These are phyloP conservation scores for Brienomyrus brachyistius DNA, from an alignment of 2,113 vertebrate species.

Conservation along the genomic window DNA sequence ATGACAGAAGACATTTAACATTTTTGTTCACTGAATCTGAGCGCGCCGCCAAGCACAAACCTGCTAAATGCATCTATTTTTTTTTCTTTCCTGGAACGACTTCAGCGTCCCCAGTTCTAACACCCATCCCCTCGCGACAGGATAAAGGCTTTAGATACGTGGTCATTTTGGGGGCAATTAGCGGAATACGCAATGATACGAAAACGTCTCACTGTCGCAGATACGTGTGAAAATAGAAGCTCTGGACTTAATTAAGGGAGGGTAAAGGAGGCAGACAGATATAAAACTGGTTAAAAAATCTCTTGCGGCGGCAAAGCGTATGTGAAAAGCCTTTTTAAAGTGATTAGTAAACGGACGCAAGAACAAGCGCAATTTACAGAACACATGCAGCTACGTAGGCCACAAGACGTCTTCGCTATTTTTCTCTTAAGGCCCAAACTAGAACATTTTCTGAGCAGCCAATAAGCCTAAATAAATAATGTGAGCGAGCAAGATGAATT, in stretches of 20 bases:
- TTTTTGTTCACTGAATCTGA: background rate
- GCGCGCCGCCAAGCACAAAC: background rate
- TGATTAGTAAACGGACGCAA: background rate
- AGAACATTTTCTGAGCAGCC: background rate
- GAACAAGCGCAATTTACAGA: background rate
- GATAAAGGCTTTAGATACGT: background rate
- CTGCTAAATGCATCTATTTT: background rate
- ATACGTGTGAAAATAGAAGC: background rate
- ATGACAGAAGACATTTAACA: background rate
- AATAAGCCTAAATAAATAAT: background rate
- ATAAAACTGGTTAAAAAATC: conserved; percentile 6
- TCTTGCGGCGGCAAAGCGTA: conserved; percentile 6
- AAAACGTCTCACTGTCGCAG: background rate
- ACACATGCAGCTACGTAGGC: background rate
- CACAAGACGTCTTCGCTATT: background rate
- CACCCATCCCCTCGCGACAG: background rate
- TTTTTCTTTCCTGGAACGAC: background rate
- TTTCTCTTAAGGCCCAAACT: background rate
- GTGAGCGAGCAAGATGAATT: background rate
- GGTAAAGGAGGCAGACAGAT: background rate
- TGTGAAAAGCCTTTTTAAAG: background rate
- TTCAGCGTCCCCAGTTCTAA: background rate
- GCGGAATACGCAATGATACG: background rate
- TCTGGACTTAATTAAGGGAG: conserved; percentile 6
- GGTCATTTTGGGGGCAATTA: background rate